phyloP scores from a whole-genome alignment of 2,113 vertebrate genomes.

The Podocnemis expansa region DNA sequence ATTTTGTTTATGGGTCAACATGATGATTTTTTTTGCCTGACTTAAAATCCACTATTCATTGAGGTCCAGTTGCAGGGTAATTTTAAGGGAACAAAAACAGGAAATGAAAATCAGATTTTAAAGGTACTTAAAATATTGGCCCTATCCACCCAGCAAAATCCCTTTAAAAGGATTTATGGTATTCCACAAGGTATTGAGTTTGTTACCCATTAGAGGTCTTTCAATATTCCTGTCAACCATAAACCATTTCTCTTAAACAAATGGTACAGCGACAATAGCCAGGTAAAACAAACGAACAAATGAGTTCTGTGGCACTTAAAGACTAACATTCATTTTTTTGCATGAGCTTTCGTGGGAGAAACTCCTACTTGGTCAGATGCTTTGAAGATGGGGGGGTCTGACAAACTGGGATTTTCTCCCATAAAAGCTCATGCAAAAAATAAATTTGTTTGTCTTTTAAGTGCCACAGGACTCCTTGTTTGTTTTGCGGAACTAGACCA shows the following conservation, averaged over 20 bases:
- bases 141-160: constrained; percentile 52
- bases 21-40: not conserved
- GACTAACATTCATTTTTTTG: no score
- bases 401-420: no score
- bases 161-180: constrained; percentile 65
- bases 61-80: not conserved
- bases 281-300: no score
- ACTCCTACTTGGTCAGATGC: no score
- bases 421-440: no score
- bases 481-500: no score
- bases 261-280: not conserved
- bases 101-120: constrained; percentile 9
- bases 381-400: no score
- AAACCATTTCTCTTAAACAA: not conserved
- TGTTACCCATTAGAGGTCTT: constrained; percentile 1
- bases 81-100: constrained; percentile 47
- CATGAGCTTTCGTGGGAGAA: no score
- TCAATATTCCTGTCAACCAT: not conserved
- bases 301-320: no score
- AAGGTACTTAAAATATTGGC: constrained; percentile 16
- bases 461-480: no score
- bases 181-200: constrained; percentile 35
- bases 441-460: no score
- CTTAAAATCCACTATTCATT: not conserved
- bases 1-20: not conserved